Percentiles rank a stretch among this genome's conserved stretches.
Evolutionary conservation across 2,888 invertebrate species (phyloP).

Genomic region (Pterostichus niger): DNA sequence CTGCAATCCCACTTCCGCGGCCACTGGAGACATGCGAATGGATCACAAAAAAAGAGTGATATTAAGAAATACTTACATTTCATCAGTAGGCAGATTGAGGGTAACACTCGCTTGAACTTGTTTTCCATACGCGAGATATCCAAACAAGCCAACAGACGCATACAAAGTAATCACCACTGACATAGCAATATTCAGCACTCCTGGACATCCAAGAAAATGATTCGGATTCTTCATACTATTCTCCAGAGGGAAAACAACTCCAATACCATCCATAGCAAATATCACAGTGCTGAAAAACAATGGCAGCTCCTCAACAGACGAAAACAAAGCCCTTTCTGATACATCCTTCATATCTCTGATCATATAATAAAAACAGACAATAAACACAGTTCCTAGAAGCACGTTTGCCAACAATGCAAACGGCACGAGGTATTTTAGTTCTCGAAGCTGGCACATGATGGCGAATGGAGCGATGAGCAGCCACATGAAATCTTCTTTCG

Average conservation of each 20-base stretch:
- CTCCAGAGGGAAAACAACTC: slow-evolving; percentile 95
- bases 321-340: neutral
- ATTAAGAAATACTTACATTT: slow-evolving; percentile 80
- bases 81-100: slow-evolving; percentile 86
- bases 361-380: slow-evolving; percentile 91
- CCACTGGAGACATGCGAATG: no score
- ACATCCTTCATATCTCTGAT: slow-evolving; percentile 79
- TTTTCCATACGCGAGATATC: slow-evolving; percentile 91
- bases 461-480: slow-evolving; percentile 85
- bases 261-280: slow-evolving; percentile 98
- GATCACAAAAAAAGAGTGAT: no score
- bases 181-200: slow-evolving; percentile 94
- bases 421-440: slow-evolving; percentile 91
- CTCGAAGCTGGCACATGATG: slow-evolving; percentile 86
- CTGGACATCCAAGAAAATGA: slow-evolving; percentile 89
- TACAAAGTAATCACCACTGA: slow-evolving; percentile 88
- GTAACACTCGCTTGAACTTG: slow-evolving; percentile 88
- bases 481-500: slow-evolving; percentile 80
- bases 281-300: slow-evolving; percentile 96
- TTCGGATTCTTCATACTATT: slow-evolving; percentile 93
- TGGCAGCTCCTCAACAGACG: slow-evolving; percentile 83
- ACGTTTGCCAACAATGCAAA: slow-evolving; percentile 93
- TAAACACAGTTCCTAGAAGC: slow-evolving; percentile 86
- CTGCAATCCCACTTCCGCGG: no score
- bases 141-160: slow-evolving; percentile 92